Conservation (phyloP, 2,888 invertebrate genomes). For the Caenorhabditis sp. region DNA sequence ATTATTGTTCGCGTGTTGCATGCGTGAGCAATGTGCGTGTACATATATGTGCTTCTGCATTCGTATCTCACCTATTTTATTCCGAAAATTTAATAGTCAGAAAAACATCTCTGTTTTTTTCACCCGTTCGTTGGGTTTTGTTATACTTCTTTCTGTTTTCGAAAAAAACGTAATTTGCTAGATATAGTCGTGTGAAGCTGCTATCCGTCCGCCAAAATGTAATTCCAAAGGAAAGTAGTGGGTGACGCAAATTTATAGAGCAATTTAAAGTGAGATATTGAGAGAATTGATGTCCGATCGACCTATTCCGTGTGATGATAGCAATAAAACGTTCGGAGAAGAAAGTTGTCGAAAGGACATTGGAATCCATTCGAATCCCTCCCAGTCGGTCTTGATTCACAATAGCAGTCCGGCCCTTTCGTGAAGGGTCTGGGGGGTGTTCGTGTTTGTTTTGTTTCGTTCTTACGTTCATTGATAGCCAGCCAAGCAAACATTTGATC, state of each 20-base stretch:
- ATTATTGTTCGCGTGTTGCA: conserved; percentile 13
- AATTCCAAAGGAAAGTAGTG: not conserved
- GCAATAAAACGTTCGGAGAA: conserved; percentile 48
- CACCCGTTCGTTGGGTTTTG: not conserved
- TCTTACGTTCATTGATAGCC: conserved; percentile 30
- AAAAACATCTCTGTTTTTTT: conserved; percentile 11
- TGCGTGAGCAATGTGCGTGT: not conserved
- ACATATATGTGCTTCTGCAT: not conserved
- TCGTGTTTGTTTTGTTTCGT: conserved; percentile 40
- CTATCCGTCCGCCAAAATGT: not conserved
- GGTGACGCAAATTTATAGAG: conserved; percentile 41
- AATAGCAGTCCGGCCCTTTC: not conserved
- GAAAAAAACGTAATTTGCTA: not conserved
- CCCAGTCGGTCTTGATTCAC: not conserved
- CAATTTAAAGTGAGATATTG: conserved; percentile 37
- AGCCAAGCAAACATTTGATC: conserved; percentile 28
- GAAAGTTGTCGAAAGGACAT: conserved; percentile 31
- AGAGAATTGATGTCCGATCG: conserved; percentile 34
- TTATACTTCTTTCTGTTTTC: not conserved
- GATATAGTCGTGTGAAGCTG: too few relatives aligned
- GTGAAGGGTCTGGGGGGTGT: not conserved
- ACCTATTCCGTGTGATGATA: conserved; percentile 48
- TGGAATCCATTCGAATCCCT: not conserved
- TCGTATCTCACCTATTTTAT: not conserved
- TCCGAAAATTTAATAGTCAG: conserved; percentile 8